A percentile compares a stretch with the other conserved stretches of the same genome.
These are phyloP conservation scores for Tetropium fuscum DNA, from an alignment of 2,888 invertebrate species.

Conservation along the genomic window DNA sequence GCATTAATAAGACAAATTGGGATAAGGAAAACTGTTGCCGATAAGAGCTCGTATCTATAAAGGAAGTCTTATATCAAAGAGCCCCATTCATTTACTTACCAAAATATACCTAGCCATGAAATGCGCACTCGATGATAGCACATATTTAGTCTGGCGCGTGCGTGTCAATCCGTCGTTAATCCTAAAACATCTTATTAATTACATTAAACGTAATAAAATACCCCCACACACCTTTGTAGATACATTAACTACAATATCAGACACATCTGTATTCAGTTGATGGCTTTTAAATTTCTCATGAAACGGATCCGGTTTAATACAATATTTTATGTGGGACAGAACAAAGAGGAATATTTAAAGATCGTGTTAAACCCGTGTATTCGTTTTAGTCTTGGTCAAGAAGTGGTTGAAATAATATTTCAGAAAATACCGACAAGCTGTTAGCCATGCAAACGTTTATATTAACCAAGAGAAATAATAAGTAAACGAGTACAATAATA, in stretches of 20 bases:
- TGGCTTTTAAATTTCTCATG: slow-evolving; percentile 14
- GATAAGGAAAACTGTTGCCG: not conserved
- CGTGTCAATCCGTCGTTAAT: slow-evolving; percentile 39
- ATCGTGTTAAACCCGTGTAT: not conserved
- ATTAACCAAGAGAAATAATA: too few species aligned
- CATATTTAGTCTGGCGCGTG: slow-evolving; percentile 27
- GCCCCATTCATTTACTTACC: slow-evolving; percentile 4
- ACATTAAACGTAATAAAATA: slow-evolving; percentile 45
- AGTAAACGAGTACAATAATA: too few species aligned
- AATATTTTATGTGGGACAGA: slow-evolving; percentile 17
- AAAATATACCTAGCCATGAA: slow-evolving; percentile 14
- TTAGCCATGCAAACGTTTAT: too few species aligned
- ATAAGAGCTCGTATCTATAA: not conserved
- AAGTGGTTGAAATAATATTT: not conserved
- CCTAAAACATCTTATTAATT: slow-evolving; percentile 43
- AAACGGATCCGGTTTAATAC: slow-evolving; percentile 13
- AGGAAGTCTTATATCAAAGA: not conserved
- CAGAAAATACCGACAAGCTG: too few species aligned
- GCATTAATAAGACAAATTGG: not conserved
- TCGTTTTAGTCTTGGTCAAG: not conserved
- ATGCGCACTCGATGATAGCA: not conserved
- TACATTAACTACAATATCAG: slow-evolving; percentile 19
- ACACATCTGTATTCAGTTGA: slow-evolving; percentile 16
- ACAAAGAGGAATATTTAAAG: slow-evolving; percentile 13
- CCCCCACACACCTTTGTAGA: slow-evolving; percentile 38